Evolutionary conservation across 1,140 invertebrate species (phyloP).

Genomic region (Cardiocondyla obscurior): DNA sequence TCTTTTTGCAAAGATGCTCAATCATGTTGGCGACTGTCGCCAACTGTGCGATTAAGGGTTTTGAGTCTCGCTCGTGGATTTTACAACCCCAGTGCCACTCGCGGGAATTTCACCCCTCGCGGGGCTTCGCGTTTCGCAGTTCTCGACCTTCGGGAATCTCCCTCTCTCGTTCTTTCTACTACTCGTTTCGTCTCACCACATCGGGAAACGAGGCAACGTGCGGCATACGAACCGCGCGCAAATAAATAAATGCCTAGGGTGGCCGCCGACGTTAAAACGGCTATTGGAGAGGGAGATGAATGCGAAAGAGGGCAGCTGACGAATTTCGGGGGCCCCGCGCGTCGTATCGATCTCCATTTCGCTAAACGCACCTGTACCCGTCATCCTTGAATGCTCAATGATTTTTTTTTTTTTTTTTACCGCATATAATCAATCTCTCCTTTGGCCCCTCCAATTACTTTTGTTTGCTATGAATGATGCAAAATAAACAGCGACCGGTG

Average conservation of each 20-base stretch:
- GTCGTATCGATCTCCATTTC: conserved; percentile 43
- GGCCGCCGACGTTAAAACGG: conserved; percentile 45
- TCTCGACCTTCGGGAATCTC: conserved; percentile 24
- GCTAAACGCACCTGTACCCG: conserved; percentile 31
- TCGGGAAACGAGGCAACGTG: conserved; percentile 15
- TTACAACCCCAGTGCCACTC: conserved; percentile 61
- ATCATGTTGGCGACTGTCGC: conserved; percentile 59
- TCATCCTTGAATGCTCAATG: conserved; percentile 18
- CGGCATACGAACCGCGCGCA: conserved; percentile 71
- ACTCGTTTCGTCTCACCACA: not conserved
- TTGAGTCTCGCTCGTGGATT: conserved; percentile 69
- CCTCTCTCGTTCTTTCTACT: not conserved
- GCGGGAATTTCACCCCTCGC: conserved; percentile 17
- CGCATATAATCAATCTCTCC: conserved; percentile 28
- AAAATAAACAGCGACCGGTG: conserved; percentile 9
- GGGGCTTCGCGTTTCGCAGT: not conserved
- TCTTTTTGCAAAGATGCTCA: conserved; percentile 28
- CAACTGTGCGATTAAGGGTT: conserved; percentile 74
- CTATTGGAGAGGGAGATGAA: conserved; percentile 4
- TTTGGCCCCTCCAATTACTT: conserved; percentile 29
- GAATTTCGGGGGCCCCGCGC: conserved; percentile 25
- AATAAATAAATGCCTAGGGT: conserved; percentile 76
- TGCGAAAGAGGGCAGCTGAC: conserved; percentile 37
- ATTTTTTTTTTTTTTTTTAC: conserved; percentile 43
- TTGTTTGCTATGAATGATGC: conserved; percentile 34